A percentile compares a stretch with the other conserved stretches of the same genome.
phyloP scores from a whole-genome alignment of 2,113 vertebrate species.

The Tragelaphus scriptus region DNA sequence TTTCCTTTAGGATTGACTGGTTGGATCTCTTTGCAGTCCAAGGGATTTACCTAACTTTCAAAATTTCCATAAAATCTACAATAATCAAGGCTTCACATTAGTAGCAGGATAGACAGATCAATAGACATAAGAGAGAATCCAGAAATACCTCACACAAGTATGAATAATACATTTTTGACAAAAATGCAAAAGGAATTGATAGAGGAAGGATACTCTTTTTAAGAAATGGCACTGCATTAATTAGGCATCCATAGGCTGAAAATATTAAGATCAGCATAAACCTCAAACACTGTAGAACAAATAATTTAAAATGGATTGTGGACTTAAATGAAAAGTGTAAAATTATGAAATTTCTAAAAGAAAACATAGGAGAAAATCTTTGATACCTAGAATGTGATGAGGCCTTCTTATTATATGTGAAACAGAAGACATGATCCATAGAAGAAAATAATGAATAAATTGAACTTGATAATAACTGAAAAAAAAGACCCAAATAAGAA shows the following conservation, averaged over 20 bases:
- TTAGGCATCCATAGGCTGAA: neutral
- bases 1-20: neutral
- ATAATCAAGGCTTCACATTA: neutral
- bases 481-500: neutral
- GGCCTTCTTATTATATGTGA: neutral
- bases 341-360: neutral
- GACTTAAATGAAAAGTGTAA: neutral
- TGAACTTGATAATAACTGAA: neutral
- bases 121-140: neutral
- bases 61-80: neutral
- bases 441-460: neutral
- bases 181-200: neutral
- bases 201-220: neutral
- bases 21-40: neutral
- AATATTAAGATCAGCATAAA: neutral
- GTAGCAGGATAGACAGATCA: neutral
- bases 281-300: neutral
- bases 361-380: neutral
- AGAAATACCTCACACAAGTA: neutral
- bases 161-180: neutral
- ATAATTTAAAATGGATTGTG: neutral
- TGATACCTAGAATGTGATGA: neutral
- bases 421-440: neutral
- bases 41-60: neutral
- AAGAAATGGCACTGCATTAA: neutral